Conservation (phyloP, 2,113 vertebrate genomes). For the Antigone vipio region DNA sequence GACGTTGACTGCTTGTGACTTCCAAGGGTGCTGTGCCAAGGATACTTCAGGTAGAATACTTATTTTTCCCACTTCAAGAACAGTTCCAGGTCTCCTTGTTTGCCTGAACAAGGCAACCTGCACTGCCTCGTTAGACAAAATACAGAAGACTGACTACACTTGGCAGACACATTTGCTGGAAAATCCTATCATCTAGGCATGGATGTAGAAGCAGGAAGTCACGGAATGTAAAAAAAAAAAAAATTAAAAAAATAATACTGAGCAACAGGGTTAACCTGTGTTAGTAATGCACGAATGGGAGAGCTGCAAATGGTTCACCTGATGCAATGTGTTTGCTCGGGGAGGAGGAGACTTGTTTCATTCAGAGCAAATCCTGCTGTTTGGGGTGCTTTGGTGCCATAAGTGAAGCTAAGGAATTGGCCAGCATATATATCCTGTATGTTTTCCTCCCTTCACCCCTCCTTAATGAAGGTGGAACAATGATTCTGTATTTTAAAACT, state of each 20-base stretch:
- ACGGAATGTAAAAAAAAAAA: neutral
- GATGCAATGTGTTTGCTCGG: neutral
- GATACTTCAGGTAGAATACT: neutral
- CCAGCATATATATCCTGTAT: neutral
- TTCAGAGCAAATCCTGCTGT: neutral
- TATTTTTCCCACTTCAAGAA: neutral
- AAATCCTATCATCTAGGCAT: neutral
- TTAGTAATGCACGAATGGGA: neutral
- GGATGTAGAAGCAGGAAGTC: neutral
- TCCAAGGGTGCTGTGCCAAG: neutral
- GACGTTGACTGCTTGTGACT: rapidly evolving
- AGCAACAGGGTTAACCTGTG: neutral
- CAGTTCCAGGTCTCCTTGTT: neutral
- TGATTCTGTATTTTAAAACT: neutral
- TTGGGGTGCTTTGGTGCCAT: neutral
- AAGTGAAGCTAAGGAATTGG: neutral
- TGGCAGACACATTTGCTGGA: rapidly evolving
- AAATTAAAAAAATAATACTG: neutral
- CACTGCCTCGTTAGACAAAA: neutral
- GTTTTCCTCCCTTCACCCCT: neutral
- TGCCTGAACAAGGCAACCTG: neutral
- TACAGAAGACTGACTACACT: rapidly evolving
- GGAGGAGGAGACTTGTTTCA: neutral
- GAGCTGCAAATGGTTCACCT: neutral
- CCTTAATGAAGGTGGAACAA: neutral